A percentile compares a stretch with the other conserved stretches of the same genome.
Evolutionary conservation across 2,797 vertebrate genomes (phyloP).

Genomic region (Brachymystax lenok): DNA sequence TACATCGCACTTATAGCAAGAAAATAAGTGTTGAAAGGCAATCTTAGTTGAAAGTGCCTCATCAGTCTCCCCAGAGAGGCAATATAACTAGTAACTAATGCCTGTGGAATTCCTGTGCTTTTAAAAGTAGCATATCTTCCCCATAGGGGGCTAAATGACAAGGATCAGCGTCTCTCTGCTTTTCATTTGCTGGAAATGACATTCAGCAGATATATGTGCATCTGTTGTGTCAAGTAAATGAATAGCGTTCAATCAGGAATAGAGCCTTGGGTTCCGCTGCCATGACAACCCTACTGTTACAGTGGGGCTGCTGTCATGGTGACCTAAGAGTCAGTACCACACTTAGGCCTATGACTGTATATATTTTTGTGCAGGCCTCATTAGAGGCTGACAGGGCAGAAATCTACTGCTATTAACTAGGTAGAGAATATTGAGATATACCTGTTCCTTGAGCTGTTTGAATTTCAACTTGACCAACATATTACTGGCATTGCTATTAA

Average conservation of each 20-base stretch:
- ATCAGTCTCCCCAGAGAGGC: not conserved
- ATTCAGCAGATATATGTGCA: not conserved
- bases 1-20: not conserved
- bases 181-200: not conserved
- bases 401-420: slow-evolving; percentile 24
- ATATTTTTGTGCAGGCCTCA: slow-evolving; percentile 48
- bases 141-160: not conserved
- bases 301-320: slow-evolving; percentile 65
- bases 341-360: slow-evolving; percentile 28
- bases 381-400: slow-evolving; percentile 42
- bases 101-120: not conserved
- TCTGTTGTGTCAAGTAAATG: slow-evolving; percentile 65
- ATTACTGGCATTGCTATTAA: slow-evolving; percentile 15
- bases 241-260: slow-evolving; percentile 57
- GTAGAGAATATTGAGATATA: slow-evolving; percentile 20
- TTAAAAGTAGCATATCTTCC: not conserved
- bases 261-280: slow-evolving; percentile 71
- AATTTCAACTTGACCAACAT: slow-evolving; percentile 27
- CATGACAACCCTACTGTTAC: slow-evolving; percentile 73
- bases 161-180: not conserved
- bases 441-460: slow-evolving; percentile 11
- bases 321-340: slow-evolving; percentile 49
- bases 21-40: not conserved
- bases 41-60: not conserved
- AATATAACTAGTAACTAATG: not conserved